Conservation (phyloP, 2,888 invertebrate genomes). For the Caenorhabditis sp. region DNA sequence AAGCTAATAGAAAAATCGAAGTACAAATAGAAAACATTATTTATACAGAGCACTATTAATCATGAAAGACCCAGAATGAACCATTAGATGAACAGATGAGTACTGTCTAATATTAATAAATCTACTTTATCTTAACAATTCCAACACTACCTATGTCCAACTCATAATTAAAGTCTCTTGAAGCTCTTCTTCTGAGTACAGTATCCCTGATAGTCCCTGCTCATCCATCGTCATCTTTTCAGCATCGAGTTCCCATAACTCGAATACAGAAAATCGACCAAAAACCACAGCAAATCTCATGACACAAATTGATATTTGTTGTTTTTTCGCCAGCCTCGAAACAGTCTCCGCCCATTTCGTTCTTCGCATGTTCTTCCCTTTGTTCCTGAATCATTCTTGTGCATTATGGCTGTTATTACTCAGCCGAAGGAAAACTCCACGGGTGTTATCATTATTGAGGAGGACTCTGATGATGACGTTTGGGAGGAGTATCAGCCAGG, state of each 20-base stretch:
- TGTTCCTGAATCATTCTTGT: background rate
- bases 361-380: background rate
- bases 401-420: background rate
- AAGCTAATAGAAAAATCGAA: too few relatives aligned
- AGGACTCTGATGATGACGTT: background rate
- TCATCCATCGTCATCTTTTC: background rate
- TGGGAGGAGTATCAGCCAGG: background rate
- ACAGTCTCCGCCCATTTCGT: background rate
- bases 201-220: background rate
- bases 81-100: too few relatives aligned
- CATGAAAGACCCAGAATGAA: too few relatives aligned
- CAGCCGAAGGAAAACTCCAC: background rate
- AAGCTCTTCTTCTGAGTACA: background rate
- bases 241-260: background rate
- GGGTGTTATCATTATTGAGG: background rate
- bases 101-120: too few relatives aligned
- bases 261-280: background rate
- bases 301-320: slow-evolving; percentile 1
- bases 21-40: too few relatives aligned
- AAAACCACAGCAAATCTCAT: background rate
- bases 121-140: too few relatives aligned
- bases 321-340: background rate
- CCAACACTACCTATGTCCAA: too few relatives aligned
- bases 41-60: too few relatives aligned
- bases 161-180: background rate